Base-by-base conservation (phyloP, 1,140 invertebrate species). In the silkworm (Bombyx mori) region DNA sequence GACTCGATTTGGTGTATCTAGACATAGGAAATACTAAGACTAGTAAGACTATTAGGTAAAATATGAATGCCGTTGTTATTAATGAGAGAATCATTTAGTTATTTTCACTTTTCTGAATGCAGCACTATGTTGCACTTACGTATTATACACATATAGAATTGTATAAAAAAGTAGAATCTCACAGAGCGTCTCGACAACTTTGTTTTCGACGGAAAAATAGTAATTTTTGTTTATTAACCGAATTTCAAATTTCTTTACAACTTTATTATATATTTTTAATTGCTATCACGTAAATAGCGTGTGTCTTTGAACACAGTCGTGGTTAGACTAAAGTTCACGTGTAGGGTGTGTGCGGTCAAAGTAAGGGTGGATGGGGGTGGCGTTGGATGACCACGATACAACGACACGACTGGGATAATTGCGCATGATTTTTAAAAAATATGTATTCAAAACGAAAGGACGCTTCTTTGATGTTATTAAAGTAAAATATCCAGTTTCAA, bases 21-120 rank as follows among this genome's bases (percentile, higher is more conserved):
- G 87, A 88, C 53, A 88, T 51, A 3, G 87, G 86, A 60, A 88
- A 88, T 44, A 86, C 65, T 8, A 87, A 61, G 22, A 86, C 67
- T 3, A 86, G 44, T 7, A 88, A 56, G 22, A 86, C 73, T 48
- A 88, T 71, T 52, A 88, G 62, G 66, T 86, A 83, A 8, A 88
- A 69, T 71, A 88, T 77, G 52, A 88, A 83, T 10, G 86, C 45
- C 1, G 77, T 76, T 3, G 83, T 75, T 44, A 87, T 57, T 7
- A 88, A 55, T 52, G 65, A 71, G 42, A 76, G 63, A 46, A 83
- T 61, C 63, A 79, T 71, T 49, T 49, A 6, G 3, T 12, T 49
- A 18, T 49, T 12, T 49, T n/a, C 8, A 12, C 5, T 49, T 49
- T 49, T 18, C 22, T 12, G 12, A n/a, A 35, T 35, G 26, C 4